These are phyloP conservation scores for Lycaena phlaeas DNA, from an alignment of 2,888 invertebrate species.

Conservation along the genomic window DNA sequence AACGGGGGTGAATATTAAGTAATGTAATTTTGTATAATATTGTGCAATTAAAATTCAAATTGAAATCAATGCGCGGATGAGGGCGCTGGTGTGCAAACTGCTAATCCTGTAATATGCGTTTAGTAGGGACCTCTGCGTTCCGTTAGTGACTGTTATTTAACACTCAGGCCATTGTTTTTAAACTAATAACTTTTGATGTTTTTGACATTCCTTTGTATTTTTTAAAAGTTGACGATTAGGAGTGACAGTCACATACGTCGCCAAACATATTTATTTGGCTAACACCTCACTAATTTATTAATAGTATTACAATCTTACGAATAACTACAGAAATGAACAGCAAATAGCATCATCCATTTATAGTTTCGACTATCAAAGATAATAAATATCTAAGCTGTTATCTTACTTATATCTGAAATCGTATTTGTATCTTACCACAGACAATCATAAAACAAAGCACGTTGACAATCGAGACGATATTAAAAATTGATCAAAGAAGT, in stretches of 20 bases:
- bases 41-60: constrained; percentile 73
- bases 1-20: constrained; percentile 68
- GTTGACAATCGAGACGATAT: no score
- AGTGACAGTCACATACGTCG: no score
- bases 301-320: no score
- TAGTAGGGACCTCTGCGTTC: constrained; percentile 13
- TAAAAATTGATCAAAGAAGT: constrained; percentile 2
- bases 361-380: no score
- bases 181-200: not conserved
- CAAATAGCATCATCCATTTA: no score
- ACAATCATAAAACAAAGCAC: no score
- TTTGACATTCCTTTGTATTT: not conserved
- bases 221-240: constrained; percentile 2
- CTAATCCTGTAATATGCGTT: constrained; percentile 30
- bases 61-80: constrained; percentile 70
- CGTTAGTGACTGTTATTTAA: constrained; percentile 1
- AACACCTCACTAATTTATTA: no score
- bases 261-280: no score
- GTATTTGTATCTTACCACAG: no score
- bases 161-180: not conserved
- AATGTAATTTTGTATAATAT: constrained; percentile 72
- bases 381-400: no score
- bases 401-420: no score
- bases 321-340: no score
- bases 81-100: constrained; percentile 17